Base-by-base conservation (phyloP, 1,140 invertebrate genomes). In the Drosophila setifemur region DNA sequence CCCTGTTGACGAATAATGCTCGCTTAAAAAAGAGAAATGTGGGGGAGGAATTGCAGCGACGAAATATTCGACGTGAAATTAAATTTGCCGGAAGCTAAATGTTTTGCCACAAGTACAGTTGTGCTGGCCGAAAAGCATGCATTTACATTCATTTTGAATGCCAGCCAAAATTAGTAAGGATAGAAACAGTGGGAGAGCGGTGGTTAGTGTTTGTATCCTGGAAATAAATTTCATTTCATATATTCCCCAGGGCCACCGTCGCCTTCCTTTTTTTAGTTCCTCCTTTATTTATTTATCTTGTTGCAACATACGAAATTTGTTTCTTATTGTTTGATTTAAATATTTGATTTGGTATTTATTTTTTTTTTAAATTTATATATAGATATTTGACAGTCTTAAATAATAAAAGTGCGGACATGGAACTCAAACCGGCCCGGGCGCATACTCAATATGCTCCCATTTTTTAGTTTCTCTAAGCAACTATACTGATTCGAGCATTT, bases 1-100 rank as follows among this genome's bases (percentile, higher is more conserved):
- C 42, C 47, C 50, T 69, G 63, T 70, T 70, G 45, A 52, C 64
- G 68, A 81, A 79, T 79, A 74, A 52, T 60, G 44, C 48, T 33
- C 39, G 49, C 49, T 60, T 50, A 72, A 76, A 57, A 55, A 74
- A 57, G 42, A 19, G 26, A 53, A 11, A 26, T 7, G 11, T 35
- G 5, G 25, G 19, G 19, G 48, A 12, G 5, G 31, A 43, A 25
- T 9, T 37, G 39, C 28, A 48, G 42, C 28, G 72, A 35, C 31
- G 45, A 35, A 69, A 66, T 66, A 66, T 58, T 64, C 74, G 64
- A 81, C 81, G 76, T 64, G 54, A 53, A 81, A 71, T 81, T 73
- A 79, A 58, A 77, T 73, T 73, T 79, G 74, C 76, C 76, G 76
- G 76, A 81, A 81, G 76, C 76, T 55, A 81, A 81, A 81, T 81